Base-by-base conservation (phyloP, 2,797 vertebrate genomes). In the Labroides dimidiatus region DNA sequence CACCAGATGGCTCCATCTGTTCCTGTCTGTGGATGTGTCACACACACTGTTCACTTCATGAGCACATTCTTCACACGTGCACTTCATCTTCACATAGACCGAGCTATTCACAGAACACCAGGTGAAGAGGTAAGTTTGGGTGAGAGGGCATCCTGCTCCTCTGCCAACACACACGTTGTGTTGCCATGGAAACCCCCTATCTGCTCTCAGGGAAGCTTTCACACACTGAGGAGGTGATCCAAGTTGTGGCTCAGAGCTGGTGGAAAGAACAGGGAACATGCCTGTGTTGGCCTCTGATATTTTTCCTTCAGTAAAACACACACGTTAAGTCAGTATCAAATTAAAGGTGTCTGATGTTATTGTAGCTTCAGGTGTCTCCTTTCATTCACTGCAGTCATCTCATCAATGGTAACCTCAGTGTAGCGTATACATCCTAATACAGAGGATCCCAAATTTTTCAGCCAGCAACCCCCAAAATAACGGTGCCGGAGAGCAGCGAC, bases 161-260 rank as follows among this genome's bases (percentile, higher is more conserved):
- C 42, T 59, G 33, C 52, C 19, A 57, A 45, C 20, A 64, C 42
- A 62, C 10, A 24, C 13, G 24, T 27, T 42, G 36, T 53, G 51
- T 75, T 75, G 42, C 56, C 33, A 78, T 58, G 51, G 64, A 47
- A 82, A 75, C 71, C 19, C 16, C 45, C n/a, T 6, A 56, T 45
- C 75, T 17, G 27, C 66, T 48, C 37, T 64, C 21, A 14, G 3
- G 17, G 33, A 44, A 10, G 23, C 49, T 42, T 50, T 57, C 13
- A 65, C 39, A 24, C 17, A 37, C 47, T 51, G 49, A 45, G 64
- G 57, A 52, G 4, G 1, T n/a, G 24, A 17, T 10, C 1, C 11
- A 49, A 30, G 12, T 21, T 33, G 23, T 19, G 41, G n/a, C 5
- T 15, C 6, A 19, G 43, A 59, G 51, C 16, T 27, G 13, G 14